phyloP scores from a whole-genome alignment of 92 coral and sea anemone genomes.

The Zoanthus solanderi region DNA sequence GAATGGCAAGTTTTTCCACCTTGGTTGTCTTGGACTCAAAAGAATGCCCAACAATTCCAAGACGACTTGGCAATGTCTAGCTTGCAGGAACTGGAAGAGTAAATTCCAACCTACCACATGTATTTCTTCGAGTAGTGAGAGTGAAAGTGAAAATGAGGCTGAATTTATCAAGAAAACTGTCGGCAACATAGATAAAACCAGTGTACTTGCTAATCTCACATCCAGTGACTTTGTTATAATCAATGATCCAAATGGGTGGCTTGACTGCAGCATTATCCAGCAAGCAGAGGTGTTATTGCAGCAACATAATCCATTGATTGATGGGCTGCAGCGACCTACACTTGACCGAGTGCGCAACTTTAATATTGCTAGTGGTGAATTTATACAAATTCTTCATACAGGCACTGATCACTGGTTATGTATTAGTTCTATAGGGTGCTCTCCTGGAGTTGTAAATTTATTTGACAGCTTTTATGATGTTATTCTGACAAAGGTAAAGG shows the following conservation, averaged over 20 bases:
- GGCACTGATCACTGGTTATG: slow-evolving; percentile 32
- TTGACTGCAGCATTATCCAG: slow-evolving; percentile 61
- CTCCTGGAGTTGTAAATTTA: slow-evolving; percentile 9
- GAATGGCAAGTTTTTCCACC: slow-evolving; percentile 56
- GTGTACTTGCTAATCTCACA: slow-evolving; percentile 52
- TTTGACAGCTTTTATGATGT: slow-evolving; percentile 34
- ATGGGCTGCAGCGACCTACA: slow-evolving; percentile 69
- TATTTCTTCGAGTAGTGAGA: slow-evolving; percentile 33
- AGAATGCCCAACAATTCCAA: slow-evolving; percentile 63
- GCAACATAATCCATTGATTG: slow-evolving; percentile 61
- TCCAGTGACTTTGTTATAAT: slow-evolving; percentile 46
- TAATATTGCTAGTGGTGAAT: slow-evolving; percentile 46
- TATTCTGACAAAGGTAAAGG: slow-evolving; percentile 28
- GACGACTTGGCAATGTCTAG: slow-evolving; percentile 65
- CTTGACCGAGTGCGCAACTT: slow-evolving; percentile 62
- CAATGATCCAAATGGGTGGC: slow-evolving; percentile 63
- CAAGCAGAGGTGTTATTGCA: slow-evolving; percentile 55
- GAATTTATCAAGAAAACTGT: slow-evolving; percentile 16
- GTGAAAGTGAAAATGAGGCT: slow-evolving; percentile 52
- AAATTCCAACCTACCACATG: slow-evolving; percentile 40
- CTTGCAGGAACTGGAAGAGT: slow-evolving; percentile 50
- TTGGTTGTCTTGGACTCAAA: slow-evolving; percentile 44
- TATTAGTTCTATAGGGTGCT: slow-evolving; percentile 15
- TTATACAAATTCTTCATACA: slow-evolving; percentile 30
- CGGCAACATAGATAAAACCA: slow-evolving; percentile 31